These are phyloP conservation scores for Adelphocoris suturalis DNA, from an alignment of 2,888 invertebrate species.

Conservation along the genomic window DNA sequence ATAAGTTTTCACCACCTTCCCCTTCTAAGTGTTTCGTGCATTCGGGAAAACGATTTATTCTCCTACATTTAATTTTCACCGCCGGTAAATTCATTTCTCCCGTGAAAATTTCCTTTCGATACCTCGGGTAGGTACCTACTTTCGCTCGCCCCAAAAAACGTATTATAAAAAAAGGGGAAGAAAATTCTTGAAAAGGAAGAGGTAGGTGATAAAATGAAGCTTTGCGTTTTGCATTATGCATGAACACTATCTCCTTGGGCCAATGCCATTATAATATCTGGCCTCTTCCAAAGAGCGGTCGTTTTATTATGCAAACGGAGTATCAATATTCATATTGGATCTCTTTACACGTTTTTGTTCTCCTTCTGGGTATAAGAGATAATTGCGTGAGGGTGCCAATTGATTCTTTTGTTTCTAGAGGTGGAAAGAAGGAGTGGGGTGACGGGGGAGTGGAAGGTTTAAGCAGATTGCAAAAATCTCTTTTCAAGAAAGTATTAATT, in stretches of 20 bases:
- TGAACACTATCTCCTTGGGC: constrained; percentile 69
- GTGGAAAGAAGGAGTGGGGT: not conserved
- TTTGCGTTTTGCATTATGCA: constrained; percentile 73
- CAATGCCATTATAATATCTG: constrained; percentile 68
- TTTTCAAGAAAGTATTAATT: not conserved
- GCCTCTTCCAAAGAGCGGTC: constrained; percentile 18
- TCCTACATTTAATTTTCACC: constrained; percentile 29
- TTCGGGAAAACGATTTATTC: constrained; percentile 16
- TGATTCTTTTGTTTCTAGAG: constrained; percentile 30
- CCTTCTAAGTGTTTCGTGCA: not conserved
- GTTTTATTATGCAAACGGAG: constrained; percentile 63
- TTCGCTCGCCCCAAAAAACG: not conserved
- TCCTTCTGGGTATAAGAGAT: constrained; percentile 37
- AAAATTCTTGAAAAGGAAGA: constrained; percentile 51
- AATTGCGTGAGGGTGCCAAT: constrained; percentile 41
- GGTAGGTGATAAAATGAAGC: constrained; percentile 70
- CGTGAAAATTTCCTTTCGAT: constrained; percentile 25
- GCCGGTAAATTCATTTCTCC: constrained; percentile 31
- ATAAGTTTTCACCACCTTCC: not conserved
- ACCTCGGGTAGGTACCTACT: not conserved
- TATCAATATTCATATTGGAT: constrained; percentile 72
- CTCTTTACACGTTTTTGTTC: constrained; percentile 59
- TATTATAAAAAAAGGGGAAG: constrained; percentile 35
- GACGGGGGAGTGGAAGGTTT: not conserved
- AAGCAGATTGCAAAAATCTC: not conserved